Percentiles rank a stretch among this genome's conserved stretches.
Conservation (phyloP, 2,797 vertebrate genomes). For the Pitangus sulphuratus region DNA sequence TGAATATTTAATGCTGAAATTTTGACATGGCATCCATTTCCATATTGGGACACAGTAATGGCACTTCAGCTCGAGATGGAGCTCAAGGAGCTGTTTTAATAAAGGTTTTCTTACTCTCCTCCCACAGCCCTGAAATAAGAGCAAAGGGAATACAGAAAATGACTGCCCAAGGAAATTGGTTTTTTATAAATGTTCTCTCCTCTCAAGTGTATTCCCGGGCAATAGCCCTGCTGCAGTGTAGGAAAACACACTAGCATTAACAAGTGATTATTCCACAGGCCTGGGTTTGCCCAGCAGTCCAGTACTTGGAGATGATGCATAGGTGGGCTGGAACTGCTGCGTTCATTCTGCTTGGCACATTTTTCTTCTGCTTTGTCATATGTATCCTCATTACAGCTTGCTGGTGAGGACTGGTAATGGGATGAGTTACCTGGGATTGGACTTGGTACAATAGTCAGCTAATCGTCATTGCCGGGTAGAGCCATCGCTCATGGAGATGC, state of each 20-base stretch:
- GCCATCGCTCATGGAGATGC: neutral
- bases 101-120: conserved; percentile 6
- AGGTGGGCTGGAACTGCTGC: neutral
- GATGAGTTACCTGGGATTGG: conserved; percentile 9
- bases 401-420: neutral
- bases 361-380: conserved; percentile 39
- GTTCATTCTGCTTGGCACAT: neutral
- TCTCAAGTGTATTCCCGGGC: conserved; percentile 40
- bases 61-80: neutral
- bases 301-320: neutral
- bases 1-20: neutral
- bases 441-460: neutral
- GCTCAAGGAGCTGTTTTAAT: neutral
- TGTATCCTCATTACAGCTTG: neutral
- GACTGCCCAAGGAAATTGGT: conserved; percentile 25
- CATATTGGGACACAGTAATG: neutral
- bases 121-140: conserved; percentile 21
- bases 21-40: conserved; percentile 2
- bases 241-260: neutral
- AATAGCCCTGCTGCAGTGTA: neutral
- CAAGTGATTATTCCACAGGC: neutral
- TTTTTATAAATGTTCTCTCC: conserved; percentile 53
- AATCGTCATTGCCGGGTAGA: neutral
- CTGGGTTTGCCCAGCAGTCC: neutral
- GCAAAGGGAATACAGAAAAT: conserved; percentile 25